Conservation (phyloP, 2,113 vertebrate species). For the Gymnorhina tibicen region DNA sequence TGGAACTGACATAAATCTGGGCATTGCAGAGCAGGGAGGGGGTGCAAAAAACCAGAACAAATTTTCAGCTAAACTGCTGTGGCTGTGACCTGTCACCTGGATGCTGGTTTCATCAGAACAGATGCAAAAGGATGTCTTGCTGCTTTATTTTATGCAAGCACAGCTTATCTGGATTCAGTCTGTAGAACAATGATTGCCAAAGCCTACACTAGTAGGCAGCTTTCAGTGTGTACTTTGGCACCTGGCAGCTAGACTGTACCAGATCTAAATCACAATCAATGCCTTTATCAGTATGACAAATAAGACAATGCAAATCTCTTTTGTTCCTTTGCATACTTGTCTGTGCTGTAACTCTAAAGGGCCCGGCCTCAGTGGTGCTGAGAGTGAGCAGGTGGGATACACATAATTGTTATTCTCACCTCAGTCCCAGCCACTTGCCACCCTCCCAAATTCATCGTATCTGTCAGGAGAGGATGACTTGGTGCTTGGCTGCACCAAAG, state of each 20-base stretch:
- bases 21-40: not conserved
- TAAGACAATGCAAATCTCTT: not conserved
- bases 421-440: not conserved
- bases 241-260: not conserved
- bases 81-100: not conserved
- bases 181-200: not conserved
- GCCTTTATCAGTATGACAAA: not conserved
- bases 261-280: not conserved
- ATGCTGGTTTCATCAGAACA: not conserved
- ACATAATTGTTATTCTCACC: not conserved
- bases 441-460: not conserved
- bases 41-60: not conserved
- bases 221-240: not conserved
- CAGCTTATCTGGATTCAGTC: not conserved
- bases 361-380: not conserved
- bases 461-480: not conserved
- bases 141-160: not conserved
- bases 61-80: not conserved
- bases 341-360: not conserved
- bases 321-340: not conserved
- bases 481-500: not conserved
- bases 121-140: not conserved
- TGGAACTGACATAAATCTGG: not conserved
- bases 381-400: not conserved
- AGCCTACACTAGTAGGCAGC: not conserved